A percentile compares a stretch with the other conserved stretches of the same genome.
phyloP scores from a whole-genome alignment of 1,140 invertebrate species.

The Tetranychus urticae region DNA sequence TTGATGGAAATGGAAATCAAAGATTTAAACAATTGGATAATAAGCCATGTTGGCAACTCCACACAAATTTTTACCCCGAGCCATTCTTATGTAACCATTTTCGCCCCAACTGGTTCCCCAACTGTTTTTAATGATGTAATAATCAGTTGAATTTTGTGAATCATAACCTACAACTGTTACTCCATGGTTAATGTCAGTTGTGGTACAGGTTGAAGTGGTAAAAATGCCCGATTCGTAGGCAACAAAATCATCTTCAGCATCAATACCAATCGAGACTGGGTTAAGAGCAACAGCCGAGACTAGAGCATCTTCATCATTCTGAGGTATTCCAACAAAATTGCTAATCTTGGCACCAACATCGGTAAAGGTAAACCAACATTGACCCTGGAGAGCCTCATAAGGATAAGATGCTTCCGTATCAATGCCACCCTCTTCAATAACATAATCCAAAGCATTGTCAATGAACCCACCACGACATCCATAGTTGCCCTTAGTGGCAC shows the following conservation, averaged over 20 bases:
- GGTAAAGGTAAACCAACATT: conserved; percentile 38
- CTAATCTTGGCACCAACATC: conserved; percentile 52
- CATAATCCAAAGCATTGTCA: conserved; percentile 1
- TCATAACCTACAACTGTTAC: conserved; percentile 66
- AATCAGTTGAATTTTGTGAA: conserved; percentile 19
- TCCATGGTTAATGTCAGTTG: conserved; percentile 46
- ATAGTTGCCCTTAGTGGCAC: conserved; percentile 9
- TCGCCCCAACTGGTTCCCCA: conserved; percentile 53
- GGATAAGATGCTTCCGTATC: conserved; percentile 26
- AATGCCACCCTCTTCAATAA: conserved; percentile 17
- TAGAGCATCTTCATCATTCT: conserved; percentile 40
- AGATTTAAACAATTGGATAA: conserved; percentile 20
- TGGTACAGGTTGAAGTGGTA: conserved; percentile 33
- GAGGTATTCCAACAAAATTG: conserved; percentile 52
- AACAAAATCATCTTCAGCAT: conserved; percentile 56
- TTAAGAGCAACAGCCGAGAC: conserved; percentile 50
- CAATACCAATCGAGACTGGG: conserved; percentile 64
- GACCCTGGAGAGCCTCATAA: conserved; percentile 21
- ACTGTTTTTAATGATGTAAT: conserved; percentile 28
- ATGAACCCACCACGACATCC: conserved; percentile 10
- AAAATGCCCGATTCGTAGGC: conserved; percentile 43
- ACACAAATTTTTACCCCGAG: conserved; percentile 56
- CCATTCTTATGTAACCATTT: conserved; percentile 68
- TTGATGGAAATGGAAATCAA: no score
- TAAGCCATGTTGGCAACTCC: conserved; percentile 54